A percentile compares a stretch with the other conserved stretches of the same genome.
phyloP scores from a whole-genome alignment of 2,113 vertebrate genomes.

The Lipophrys pholis region DNA sequence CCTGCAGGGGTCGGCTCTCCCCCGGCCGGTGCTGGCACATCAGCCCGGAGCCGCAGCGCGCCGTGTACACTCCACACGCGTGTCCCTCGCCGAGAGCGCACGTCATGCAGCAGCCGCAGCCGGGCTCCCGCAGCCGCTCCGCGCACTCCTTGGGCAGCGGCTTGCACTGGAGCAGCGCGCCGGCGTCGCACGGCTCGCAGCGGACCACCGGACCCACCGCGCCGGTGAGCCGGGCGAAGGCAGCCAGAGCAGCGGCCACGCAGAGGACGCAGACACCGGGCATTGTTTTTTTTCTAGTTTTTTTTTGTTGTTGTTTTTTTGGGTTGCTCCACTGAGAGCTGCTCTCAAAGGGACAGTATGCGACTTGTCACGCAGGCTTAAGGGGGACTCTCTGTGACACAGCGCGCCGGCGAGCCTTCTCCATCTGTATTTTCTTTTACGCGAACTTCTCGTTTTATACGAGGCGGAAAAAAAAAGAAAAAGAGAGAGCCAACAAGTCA shows the following conservation, averaged over 20 bases:
- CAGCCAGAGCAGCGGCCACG: slow-evolving; percentile 81
- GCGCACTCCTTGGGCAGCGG: slow-evolving; percentile 86
- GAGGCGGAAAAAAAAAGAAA: slow-evolving; percentile 71
- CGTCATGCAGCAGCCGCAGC: slow-evolving; percentile 95
- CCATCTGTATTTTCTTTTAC: slow-evolving; percentile 81
- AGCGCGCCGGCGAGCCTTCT: slow-evolving; percentile 75
- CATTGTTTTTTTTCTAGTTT: slow-evolving; percentile 55
- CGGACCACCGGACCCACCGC: slow-evolving; percentile 90
- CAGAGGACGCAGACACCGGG: slow-evolving; percentile 83
- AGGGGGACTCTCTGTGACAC: slow-evolving; percentile 69
- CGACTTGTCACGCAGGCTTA: slow-evolving; percentile 76
- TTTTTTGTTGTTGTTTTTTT: too few species aligned
- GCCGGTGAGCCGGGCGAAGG: slow-evolving; percentile 72
- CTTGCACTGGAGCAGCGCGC: slow-evolving; percentile 88
- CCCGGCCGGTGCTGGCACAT: slow-evolving; percentile 86
- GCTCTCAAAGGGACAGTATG: slow-evolving; percentile 68
- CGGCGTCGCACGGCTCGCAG: slow-evolving; percentile 91
- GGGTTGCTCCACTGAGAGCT: slow-evolving; percentile 75
- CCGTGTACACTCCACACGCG: slow-evolving; percentile 93
- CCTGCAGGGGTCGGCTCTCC: slow-evolving; percentile 89
- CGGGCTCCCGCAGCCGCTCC: slow-evolving; percentile 90
- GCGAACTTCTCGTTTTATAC: slow-evolving; percentile 88
- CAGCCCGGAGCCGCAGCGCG: slow-evolving; percentile 90
- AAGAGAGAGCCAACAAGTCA: slow-evolving; percentile 82
- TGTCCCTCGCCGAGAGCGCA: slow-evolving; percentile 88